Evolutionary conservation across 2,888 invertebrate genomes (phyloP).

Genomic region (Hipparchia semele): DNA sequence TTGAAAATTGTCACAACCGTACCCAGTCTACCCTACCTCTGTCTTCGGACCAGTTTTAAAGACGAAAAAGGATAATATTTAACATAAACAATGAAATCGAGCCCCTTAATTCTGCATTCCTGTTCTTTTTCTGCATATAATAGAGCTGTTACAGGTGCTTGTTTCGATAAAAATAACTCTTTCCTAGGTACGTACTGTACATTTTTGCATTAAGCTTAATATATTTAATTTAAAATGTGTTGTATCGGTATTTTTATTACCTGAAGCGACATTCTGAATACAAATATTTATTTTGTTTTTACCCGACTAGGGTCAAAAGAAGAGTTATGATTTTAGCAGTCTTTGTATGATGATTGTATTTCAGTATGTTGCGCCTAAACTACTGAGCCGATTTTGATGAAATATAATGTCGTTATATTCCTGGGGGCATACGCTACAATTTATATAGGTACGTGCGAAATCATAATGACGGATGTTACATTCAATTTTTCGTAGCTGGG

Average conservation of each 20-base stretch:
- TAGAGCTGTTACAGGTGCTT: slow-evolving; percentile 33
- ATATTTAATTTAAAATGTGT: slow-evolving; percentile 13
- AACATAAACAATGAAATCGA: slow-evolving; percentile 32
- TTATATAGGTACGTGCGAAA: no score
- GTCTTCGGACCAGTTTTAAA: slow-evolving; percentile 18
- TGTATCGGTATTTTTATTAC: slow-evolving; percentile 6
- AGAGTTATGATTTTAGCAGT: no score
- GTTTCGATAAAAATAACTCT: slow-evolving; percentile 13
- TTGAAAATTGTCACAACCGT: no score
- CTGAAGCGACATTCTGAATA: neutral
- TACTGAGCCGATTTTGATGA: no score
- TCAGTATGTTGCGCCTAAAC: no score
- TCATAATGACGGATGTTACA: no score
- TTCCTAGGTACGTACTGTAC: neutral
- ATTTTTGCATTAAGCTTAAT: neutral
- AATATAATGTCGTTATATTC: no score
- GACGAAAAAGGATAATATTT: slow-evolving; percentile 30
- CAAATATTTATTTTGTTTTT: neutral
- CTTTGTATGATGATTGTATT: no score
- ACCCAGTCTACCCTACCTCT: no score
- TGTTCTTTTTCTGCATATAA: slow-evolving; percentile 23
- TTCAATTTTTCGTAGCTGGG: no score
- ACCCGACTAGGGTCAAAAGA: no score
- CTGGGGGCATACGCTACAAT: no score
- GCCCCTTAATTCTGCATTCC: slow-evolving; percentile 24